phyloP scores from a whole-genome alignment of 2,888 invertebrate genomes.

The Acronicta leporina region DNA sequence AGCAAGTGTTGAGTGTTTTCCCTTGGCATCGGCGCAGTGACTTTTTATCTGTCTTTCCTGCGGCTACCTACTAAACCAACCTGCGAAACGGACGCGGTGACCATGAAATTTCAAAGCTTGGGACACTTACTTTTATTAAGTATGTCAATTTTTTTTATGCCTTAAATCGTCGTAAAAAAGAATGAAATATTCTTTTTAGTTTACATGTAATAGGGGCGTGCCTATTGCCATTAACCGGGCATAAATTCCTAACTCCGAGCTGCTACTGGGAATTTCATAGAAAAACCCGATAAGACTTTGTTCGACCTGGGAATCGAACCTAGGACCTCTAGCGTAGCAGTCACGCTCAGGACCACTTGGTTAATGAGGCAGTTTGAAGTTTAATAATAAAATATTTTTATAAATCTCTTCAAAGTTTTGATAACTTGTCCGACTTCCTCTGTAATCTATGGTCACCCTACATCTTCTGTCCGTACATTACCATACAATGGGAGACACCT shows the following conservation, averaged over 20 bases:
- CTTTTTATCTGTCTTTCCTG: slow-evolving; percentile 77
- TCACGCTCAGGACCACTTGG: too few relatives aligned
- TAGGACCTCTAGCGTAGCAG: too few relatives aligned
- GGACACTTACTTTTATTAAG: slow-evolving; percentile 14
- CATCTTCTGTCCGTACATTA: slow-evolving; percentile 48
- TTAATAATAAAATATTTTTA: too few relatives aligned
- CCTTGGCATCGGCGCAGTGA: slow-evolving; percentile 69
- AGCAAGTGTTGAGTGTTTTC: slow-evolving; percentile 60
- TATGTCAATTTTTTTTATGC: background rate
- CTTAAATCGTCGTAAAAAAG: background rate
- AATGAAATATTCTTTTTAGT: too few relatives aligned
- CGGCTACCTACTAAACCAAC: slow-evolving; percentile 79
- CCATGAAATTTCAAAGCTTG: slow-evolving; percentile 48
- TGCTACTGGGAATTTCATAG: too few relatives aligned
- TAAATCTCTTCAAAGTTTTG: too few relatives aligned
- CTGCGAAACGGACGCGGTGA: slow-evolving; percentile 70
- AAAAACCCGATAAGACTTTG: too few relatives aligned
- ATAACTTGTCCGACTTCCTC: background rate
- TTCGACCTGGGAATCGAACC: too few relatives aligned
- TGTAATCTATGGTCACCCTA: slow-evolving; percentile 30
- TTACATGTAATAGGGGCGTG: too few relatives aligned
- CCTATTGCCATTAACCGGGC: too few relatives aligned
- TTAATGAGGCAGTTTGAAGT: too few relatives aligned
- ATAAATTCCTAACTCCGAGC: too few relatives aligned
- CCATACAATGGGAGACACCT: slow-evolving; percentile 61